Evolutionary conservation across 1,140 invertebrate genomes (phyloP).

Genomic region (Psix sp.): DNA sequence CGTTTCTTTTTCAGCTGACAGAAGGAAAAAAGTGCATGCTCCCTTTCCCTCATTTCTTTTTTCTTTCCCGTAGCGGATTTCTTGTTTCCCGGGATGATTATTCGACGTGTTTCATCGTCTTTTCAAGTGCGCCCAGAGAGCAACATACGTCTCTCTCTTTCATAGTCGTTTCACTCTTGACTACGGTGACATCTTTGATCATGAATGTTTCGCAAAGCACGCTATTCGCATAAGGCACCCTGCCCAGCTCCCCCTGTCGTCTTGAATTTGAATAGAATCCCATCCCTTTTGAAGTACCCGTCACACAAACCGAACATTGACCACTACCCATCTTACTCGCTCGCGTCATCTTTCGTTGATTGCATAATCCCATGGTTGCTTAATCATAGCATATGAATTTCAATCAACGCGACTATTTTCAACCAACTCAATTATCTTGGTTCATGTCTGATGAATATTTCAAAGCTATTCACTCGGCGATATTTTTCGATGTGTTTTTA

Average conservation of each 20-base stretch:
- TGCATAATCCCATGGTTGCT: conserved; percentile 27
- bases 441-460: background rate
- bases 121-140: conserved; percentile 40
- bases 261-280: conserved; percentile 59
- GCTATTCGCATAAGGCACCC: conserved; percentile 48
- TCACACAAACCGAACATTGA: conserved; percentile 51
- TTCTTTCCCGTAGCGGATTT: conserved; percentile 38
- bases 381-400: conserved; percentile 39
- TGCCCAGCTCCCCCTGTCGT: conserved; percentile 21
- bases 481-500: background rate
- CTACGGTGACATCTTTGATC: conserved; percentile 62
- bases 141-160: conserved; percentile 32
- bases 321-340: conserved; percentile 47
- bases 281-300: conserved; percentile 54
- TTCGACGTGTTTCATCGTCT: conserved; percentile 49
- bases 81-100: conserved; percentile 56
- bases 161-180: conserved; percentile 42
- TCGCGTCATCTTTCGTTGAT: conserved; percentile 38
- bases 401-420: conserved; percentile 17
- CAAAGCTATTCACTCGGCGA: background rate
- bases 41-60: conserved; percentile 15
- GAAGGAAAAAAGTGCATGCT: conserved; percentile 42
- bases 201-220: conserved; percentile 57
- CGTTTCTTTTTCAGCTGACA: conserved; percentile 18
- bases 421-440: conserved; percentile 8